Evolutionary conservation across 2,888 invertebrate species (phyloP).

Genomic region (Tiliacea citrago): DNA sequence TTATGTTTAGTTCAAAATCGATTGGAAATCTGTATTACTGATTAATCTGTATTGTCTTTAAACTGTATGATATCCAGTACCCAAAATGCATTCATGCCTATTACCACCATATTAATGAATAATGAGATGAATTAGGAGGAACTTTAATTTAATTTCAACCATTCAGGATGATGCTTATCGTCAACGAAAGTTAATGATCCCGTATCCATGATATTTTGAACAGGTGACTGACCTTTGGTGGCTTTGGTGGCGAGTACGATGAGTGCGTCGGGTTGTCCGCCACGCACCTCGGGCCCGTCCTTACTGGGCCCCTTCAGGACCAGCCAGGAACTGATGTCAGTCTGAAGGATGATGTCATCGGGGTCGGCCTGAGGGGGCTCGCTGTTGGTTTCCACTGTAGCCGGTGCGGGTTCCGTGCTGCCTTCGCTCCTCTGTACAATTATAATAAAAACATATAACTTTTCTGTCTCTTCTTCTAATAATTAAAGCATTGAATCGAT

Average conservation of each 20-base stretch:
- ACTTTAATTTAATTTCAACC: constrained; percentile 18
- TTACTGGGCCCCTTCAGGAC: constrained; percentile 95
- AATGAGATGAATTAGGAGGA: constrained; percentile 32
- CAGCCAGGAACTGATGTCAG: constrained; percentile 95
- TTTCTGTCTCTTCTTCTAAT: neutral
- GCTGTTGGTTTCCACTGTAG: constrained; percentile 61
- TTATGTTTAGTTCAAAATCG: constrained; percentile 9
- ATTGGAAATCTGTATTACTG: constrained; percentile 10
- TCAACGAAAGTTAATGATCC: constrained; percentile 45
- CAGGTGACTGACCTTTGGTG: constrained; percentile 92
- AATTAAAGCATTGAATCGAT: neutral
- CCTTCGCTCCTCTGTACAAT: constrained; percentile 80
- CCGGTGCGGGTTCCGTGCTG: constrained; percentile 76
- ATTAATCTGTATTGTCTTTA: neutral
- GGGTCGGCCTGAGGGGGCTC: constrained; percentile 72
- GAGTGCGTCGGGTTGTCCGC: constrained; percentile 98
- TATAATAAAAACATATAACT: neutral
- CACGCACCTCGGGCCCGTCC: constrained; percentile 98
- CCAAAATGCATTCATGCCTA: constrained; percentile 57
- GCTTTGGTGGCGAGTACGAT: constrained; percentile 99
- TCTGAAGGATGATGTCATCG: constrained; percentile 93
- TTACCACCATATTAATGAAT: constrained; percentile 40
- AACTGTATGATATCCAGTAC: constrained; percentile 17
- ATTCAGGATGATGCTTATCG: constrained; percentile 18
- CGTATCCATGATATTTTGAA: constrained; percentile 27